Base-by-base conservation (phyloP, 2,888 invertebrate genomes). In the Pterobdella sp. region DNA sequence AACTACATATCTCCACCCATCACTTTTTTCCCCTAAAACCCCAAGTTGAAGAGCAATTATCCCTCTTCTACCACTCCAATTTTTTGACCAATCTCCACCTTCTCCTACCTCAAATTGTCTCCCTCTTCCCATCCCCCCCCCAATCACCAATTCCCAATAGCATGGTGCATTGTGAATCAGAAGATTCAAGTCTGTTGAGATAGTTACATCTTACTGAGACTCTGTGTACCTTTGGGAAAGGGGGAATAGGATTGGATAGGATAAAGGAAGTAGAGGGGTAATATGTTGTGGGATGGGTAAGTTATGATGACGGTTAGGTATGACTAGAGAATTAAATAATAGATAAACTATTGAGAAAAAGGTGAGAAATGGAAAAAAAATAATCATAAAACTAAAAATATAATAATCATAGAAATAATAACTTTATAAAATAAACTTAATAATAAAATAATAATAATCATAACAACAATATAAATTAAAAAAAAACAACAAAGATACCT, bases 401-500 rank as follows among this genome's bases (percentile, higher is more conserved):
- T 14, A 42, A 42, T 18, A 18, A 42, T 42, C 7, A 7, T 14
- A 42, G 18, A 42, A 14, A 42, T 14, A 14, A 42, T 18, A 42
- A 42, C 18, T 42, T 14, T 7, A 42, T 42, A 42, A 7, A 42
- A 42, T 18, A 42, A 7, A 42, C 10, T 42, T 14, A 42, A 42
- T 14, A 7, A 42, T 18, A 42, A 42, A 42, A 42, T 42, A 18
- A 42, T 42, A 42, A 7, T 14, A n/a, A 4, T 18, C 10, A 56
- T 26, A 4, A 7, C n/a, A 56, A 18, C 60, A 56, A 56, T 4
- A 7, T 22, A 56, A 14, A 56, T 3, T n/a, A 22, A 4, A 7
- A 7, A 14, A 22, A 4, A 22, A 56, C n/a, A 56, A 4, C 4
- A 7, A 56, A 7, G n/a, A 56, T 26, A 77, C 77, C 76, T 73